Base-by-base conservation (phyloP, 2,797 vertebrate species). In the Bryconaethiops microstoma region DNA sequence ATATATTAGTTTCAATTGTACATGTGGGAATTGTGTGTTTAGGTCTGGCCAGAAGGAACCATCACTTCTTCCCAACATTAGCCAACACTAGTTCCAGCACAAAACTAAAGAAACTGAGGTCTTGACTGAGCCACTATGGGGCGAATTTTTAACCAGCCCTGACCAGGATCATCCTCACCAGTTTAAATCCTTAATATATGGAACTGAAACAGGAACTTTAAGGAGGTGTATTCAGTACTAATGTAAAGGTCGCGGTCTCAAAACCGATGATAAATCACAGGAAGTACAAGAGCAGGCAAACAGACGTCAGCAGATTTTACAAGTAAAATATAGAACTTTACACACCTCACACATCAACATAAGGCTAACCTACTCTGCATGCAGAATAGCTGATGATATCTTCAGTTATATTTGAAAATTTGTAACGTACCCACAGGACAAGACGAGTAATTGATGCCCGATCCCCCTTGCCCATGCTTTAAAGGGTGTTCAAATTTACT, bases 301-400 rank as follows among this genome's bases (percentile, higher is more conserved):
- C 13, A 40, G 40, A 82, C 39, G 59, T 77, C 71, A 39, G 69
- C 35, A 75, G 64, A 77, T 74, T 70, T 50, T 9, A 45, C 67
- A 12, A 8, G 45, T 9, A 48, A 48, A 48, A 48, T 48, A 48
- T 48, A 12, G 12, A 48, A 48, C 12, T 60, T 16, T n/a, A 17
- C 50, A 45, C 13, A 55, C 19, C 21, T 17, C 57, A 77, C n/a
- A 10, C 52, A 45, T 10, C 19, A 71, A 77, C 78, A 79, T 72
- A 73, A 87, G 13, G 45, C 59, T 59, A 75, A 40, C 67, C 74
- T 81, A 84, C 1, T 19, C 52, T 83, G 77, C 68, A 67, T 70
- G 74, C 83, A 76, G 74, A 82, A 59, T 17, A 67, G 78, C 65
- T 62, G 45, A 29, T 63, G 7, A 70, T 59, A 67, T 74, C 55